Base-by-base conservation (phyloP, 1,140 invertebrate species). In the Bactericera cockerelli region DNA sequence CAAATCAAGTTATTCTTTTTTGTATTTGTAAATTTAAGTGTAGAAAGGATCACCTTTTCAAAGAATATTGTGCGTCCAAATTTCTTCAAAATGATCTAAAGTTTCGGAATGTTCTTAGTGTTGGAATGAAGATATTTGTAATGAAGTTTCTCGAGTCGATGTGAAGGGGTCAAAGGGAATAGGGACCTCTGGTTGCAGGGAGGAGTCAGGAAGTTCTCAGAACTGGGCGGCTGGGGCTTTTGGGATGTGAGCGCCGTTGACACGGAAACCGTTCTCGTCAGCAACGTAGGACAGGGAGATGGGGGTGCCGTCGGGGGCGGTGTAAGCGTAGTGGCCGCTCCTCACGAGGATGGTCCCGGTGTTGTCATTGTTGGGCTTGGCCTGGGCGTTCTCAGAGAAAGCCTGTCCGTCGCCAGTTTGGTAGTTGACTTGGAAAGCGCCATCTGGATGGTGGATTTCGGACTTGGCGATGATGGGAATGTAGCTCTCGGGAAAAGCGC, bases 261-360 rank as follows among this genome's bases (percentile, higher is more conserved):
- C 81, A 59, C 79, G 79, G 72, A 86, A 89, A 11, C 84, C 85
- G 63, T 82, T 82, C 67, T 87, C 83, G 64, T 88, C 84, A 26
- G 86, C 86, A 13, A 81, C 79, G 74, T 89, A 90, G 10, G 77
- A 77, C 33, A 82, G 67, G 36, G 69, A 70, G 59, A 82, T 76
- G 8, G 75, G 63, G 22, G 75, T 75, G 11, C 81, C 81, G 61
- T 82, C 78, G 6, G 80, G 78, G 59, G 78, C 79, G 10, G 76
- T 78, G 66, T 82, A 86, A 13, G 78, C 77, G 67, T 79, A 84
- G 1, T 77, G 77, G 1, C 81, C 82, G 24, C 71, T 67, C 62
- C 80, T 77, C 1, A 80, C 78, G 56, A 79, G 73, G 22, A 80
- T 73, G 26, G 49, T 26, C 53, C 58, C 58, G 42, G 42, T 49